Evolutionary conservation across 2,888 invertebrate species (phyloP), one percentile per base, ranked within the genome.

Genomic region (Nomada fabriciana): DNA sequence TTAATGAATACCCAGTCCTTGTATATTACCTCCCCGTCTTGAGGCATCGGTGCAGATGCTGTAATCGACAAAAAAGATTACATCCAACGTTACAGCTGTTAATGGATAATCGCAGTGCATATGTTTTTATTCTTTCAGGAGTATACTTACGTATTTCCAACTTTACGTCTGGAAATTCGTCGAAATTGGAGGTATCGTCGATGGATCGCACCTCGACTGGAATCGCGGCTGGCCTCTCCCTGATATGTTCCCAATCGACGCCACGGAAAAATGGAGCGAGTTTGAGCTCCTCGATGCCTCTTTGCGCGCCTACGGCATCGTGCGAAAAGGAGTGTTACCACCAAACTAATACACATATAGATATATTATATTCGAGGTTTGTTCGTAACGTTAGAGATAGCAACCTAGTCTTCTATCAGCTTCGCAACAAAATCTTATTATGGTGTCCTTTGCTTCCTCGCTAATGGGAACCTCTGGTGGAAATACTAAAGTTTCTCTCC

Each of bases 1-100:
- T 99, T 99, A 94, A 99, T 99, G 94, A 99, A 99, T 90, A 99
- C 99, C 98, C 99, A 99, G 95, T 99, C 99, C 95, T 99, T 99
- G 94, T 98, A 97, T 91, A 97, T 97, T 87, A 97, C 96, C 94
- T 98, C 98, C 84, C 98, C 98, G 93, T 98, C 98, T 94, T 98
- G 98, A 79, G 97, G 96, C 92, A 97, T 96, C 55, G 98, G 98
- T 83, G 98, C 98, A 82, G 98, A 96, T 91, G 98, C 97, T 97
- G 95, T 43, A 95, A 95, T 81, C 82, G 9, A 18, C 86, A 78
- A n/a, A 52, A 29, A 50, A 29, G 15, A 59, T 43, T 52, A 47
- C 50, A 11, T 20, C 5, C 25, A 42, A 11, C 0, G 15, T 25
- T 47, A 25, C 0, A 7, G 13, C 13, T 10, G 20, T 47, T 42